These are phyloP conservation scores for Subacronicta megacephala DNA, from an alignment of 2,888 invertebrate species.

Conservation along the genomic window DNA sequence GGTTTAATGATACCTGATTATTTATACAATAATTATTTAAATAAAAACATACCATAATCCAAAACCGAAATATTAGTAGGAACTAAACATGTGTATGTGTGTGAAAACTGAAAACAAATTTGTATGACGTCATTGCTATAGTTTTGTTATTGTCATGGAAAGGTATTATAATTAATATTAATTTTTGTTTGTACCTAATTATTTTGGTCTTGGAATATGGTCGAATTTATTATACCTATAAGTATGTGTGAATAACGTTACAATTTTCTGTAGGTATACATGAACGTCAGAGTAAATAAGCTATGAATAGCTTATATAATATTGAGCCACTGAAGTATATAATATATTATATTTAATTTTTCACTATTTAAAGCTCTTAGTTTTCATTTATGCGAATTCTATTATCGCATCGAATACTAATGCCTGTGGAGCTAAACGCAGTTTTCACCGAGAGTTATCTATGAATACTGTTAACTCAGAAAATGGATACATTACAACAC, in stretches of 20 bases:
- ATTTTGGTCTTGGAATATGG: constrained; percentile 81
- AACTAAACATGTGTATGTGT: constrained; percentile 31
- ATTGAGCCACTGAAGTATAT: constrained; percentile 88
- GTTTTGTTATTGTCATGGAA: constrained; percentile 67
- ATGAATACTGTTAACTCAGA: constrained; percentile 17
- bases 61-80: constrained; percentile 71
- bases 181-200: constrained; percentile 57
- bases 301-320: constrained; percentile 86
- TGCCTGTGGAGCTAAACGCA: constrained; percentile 62
- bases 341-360: constrained; percentile 85
- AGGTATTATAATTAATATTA: constrained; percentile 55
- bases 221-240: constrained; percentile 63
- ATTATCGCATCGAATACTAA: constrained; percentile 81
- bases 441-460: constrained; percentile 42
- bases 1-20: constrained; percentile 54
- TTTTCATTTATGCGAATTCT: constrained; percentile 85
- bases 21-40: constrained; percentile 46
- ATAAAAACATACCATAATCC: constrained; percentile 71
- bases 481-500: constrained; percentile 16
- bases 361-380: constrained; percentile 90
- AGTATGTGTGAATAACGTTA: constrained; percentile 66
- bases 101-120: constrained; percentile 31
- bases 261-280: constrained; percentile 76
- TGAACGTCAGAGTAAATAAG: constrained; percentile 83
- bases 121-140: constrained; percentile 50